phyloP scores from a whole-genome alignment of 2,113 vertebrate genomes.

The Syngnathus scovelli region DNA sequence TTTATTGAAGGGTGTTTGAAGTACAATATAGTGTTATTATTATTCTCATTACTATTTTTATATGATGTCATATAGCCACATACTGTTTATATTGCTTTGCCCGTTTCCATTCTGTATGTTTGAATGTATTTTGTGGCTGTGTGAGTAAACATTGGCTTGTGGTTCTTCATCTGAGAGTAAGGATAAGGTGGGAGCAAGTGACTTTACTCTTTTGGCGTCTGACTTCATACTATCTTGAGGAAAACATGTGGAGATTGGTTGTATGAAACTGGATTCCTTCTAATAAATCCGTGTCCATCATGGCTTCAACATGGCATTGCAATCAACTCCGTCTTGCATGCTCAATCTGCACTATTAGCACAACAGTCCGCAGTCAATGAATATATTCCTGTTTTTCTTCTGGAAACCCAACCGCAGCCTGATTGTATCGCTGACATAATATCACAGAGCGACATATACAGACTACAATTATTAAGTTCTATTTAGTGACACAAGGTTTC shows the following conservation, averaged over 20 bases:
- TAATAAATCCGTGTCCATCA: constrained; percentile 3
- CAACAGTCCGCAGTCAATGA: neutral
- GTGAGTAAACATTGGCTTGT: neutral
- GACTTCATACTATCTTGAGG: neutral
- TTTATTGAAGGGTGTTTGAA: too few relatives aligned
- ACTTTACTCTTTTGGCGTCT: neutral
- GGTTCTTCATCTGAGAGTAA: constrained; percentile 4
- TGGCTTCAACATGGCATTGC: neutral
- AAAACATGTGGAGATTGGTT: neutral
- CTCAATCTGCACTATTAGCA: neutral
- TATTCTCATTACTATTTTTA: too few relatives aligned
- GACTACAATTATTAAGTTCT: constrained; percentile 1
- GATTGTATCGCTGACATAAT: constrained; percentile 3
- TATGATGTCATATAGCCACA: constrained; percentile 17
- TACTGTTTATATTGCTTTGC: constrained; percentile 6
- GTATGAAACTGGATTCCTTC: constrained; percentile 5
- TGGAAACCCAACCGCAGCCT: neutral
- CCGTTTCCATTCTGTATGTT: neutral
- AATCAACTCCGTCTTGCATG: neutral
- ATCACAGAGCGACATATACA: neutral
- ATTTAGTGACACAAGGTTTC: neutral
- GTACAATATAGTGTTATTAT: too few relatives aligned
- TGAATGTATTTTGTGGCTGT: constrained; percentile 12
- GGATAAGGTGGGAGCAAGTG: neutral
- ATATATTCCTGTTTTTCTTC: neutral